Percentiles rank a stretch among this genome's conserved stretches.
Evolutionary conservation across 2,797 vertebrate genomes (phyloP).

Genomic region (Pteronotus mesoamericanus): DNA sequence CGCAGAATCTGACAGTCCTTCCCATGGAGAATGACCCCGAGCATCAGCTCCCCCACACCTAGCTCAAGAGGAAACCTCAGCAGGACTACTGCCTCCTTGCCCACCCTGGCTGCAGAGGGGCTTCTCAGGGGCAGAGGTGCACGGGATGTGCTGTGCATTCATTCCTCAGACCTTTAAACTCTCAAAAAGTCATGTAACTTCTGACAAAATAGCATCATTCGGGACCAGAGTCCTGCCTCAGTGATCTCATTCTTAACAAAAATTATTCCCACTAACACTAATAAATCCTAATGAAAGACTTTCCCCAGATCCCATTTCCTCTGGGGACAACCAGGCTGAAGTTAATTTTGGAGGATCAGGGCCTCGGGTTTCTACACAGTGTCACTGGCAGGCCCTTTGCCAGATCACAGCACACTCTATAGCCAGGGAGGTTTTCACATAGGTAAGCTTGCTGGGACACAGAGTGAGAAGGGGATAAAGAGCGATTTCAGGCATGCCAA

Average conservation of each 20-base stretch:
- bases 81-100: background rate
- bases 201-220: background rate
- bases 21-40: rapidly evolving
- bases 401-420: background rate
- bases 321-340: background rate
- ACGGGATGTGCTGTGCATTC: background rate
- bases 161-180: background rate
- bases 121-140: background rate
- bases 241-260: background rate
- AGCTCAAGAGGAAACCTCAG: background rate
- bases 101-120: background rate
- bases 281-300: background rate
- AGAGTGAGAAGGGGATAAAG: background rate
- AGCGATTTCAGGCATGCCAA: too few species aligned
- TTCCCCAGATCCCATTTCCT: background rate
- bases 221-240: background rate
- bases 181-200: background rate
- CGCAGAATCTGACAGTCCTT: too few species aligned
- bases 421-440: background rate
- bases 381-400: background rate
- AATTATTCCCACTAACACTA: background rate
- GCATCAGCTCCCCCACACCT: too few species aligned
- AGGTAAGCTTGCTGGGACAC: too few species aligned
- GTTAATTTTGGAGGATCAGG: background rate
- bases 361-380: background rate